Base-by-base conservation (phyloP, 2,888 invertebrate genomes). In the Halictus quadricinctus region DNA sequence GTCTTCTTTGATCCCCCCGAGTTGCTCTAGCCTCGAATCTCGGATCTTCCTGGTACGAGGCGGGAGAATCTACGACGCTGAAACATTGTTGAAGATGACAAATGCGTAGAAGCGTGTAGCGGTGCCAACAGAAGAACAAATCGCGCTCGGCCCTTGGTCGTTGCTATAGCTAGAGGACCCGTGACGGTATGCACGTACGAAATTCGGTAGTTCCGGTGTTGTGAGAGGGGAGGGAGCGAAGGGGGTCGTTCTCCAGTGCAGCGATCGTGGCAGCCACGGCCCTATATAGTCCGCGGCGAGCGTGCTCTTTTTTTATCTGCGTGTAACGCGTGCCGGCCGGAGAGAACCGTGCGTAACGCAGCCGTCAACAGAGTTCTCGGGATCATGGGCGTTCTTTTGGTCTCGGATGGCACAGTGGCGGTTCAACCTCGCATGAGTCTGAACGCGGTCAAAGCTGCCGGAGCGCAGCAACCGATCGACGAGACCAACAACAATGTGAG, bases 321-420 rank as follows among this genome's bases (percentile, higher is more conserved):
- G 69, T 18, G 60, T 18, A 72, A 54, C 48, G 66, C 58, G 48
- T 25, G 46, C 76, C 43, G 66, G 66, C 18, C 36, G 36, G 64
- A 64, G 64, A 64, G 64, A 64, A 64, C 64, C 29, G 64, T 64
- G 64, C 64, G 64, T 64, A 64, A 64, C 64, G 64, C 64, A 64
- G 60, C 54, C 66, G 69, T 58, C 58, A 29, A 72, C 74, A 18
- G 80, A 43, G 43, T 72, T 41, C 48, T 48, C 72, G 72, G 54
- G 77, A 88, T 83, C 73, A 94, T 95, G 94, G 94, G 94, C 89
- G 94, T 94, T 86, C 91, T 94, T 83, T 89, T 94, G 90, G 91
- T 94, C 91, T 91, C 93, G 83, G 93, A 94, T 85, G 92, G 92
- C 87, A 87, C 89, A 83, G 87, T 89, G 85, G 86, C 89, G 86